Evolutionary conservation across 2,797 vertebrate genomes (phyloP), one percentile per base, ranked within the genome.

Genomic region (Parambassis ranga): DNA sequence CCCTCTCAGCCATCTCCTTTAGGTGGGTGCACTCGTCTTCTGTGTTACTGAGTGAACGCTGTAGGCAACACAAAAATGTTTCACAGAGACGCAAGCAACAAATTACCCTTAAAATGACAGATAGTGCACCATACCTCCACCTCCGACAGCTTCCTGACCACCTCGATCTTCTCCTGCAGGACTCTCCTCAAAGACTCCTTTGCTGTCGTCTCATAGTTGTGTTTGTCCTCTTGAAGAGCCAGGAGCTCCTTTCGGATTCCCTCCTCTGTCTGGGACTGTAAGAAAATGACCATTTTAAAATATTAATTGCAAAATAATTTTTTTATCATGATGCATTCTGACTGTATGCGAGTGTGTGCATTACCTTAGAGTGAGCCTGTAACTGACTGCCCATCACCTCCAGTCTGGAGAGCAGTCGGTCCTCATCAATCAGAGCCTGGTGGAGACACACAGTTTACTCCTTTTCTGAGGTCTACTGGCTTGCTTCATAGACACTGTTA

Each of bases 401-500:
- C 89, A 99, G 89, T 73, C 97, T 93, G 77, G 96, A 99, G 53
- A 99, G 94, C 66, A 99, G 92, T 81, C 98, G 94, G 88, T 99
- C 97, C 90, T 99, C 98, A 87, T 99, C 98, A 78, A 99, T 99
- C 93, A 99, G 94, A 91, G 98, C 97, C 98, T 99, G 77, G n/a
- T 5, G 37, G 35, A 59, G 7, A 68, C 14, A 76, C 31, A 65
- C 36, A 46, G 10, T 51, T 61, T 47, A 61, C 13, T n/a, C n/a
- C n/a, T n/a, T n/a, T n/a, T n/a, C n/a, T n/a, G n/a, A n/a, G n/a
- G n/a, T n/a, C n/a, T n/a, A n/a, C n/a, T n/a, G n/a, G n/a, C n/a
- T n/a, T n/a, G n/a, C n/a, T n/a, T n/a, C n/a, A n/a, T n/a, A n/a
- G n/a, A n/a, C n/a, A n/a, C n/a, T n/a, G n/a, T n/a, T n/a, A n/a